Base-by-base conservation (phyloP, 2,113 vertebrate species). In the Seriola rivoliana region DNA sequence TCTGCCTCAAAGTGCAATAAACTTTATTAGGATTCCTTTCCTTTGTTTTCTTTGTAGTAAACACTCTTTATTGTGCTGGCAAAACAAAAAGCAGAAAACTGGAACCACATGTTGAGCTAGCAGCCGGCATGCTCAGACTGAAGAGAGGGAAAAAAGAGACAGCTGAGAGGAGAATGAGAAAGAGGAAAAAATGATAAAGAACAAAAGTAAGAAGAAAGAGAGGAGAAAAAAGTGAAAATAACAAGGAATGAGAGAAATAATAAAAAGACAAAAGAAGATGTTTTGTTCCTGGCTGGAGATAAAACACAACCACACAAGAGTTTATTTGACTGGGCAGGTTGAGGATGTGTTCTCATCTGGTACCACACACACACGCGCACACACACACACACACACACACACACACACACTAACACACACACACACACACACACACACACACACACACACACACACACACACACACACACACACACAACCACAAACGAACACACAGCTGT, bases 11-110 rank as follows among this genome's bases (percentile, higher is more conserved):
- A 77, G 66, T 3, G 59, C 46, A 66, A 66, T 81, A 52, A 69
- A 75, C 52, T 68, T 81, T 68, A 83, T 64, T 21, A 36, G 67
- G 64, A 86, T 78, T 89, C 73, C 48, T 80, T 50, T 72, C 40
- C 19, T 72, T 80, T 83, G 59, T 80, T 87, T 38, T 36, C 71
- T 63, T 88, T 84, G 79, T 64, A 65, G 81, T 90, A 89, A 89
- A 90, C 82, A 71, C 44, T 72, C 34, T 83, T 72, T 69, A 66
- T 84, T 78, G 48, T 59, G 36, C 21, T 66, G 40, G 62, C 59
- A 44, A 78, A 79, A 75, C 63, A 76, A 81, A 85, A 17, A 42
- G 42, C 44, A 36, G 58, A 42, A 79, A 89, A 91, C 32, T 48
- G 0, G 8, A 89, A 90, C 67, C 86, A 85, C 69, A 86, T 80